Evolutionary conservation across 2,113 vertebrate species (phyloP).

Genomic region (Ictalurus furcatus): DNA sequence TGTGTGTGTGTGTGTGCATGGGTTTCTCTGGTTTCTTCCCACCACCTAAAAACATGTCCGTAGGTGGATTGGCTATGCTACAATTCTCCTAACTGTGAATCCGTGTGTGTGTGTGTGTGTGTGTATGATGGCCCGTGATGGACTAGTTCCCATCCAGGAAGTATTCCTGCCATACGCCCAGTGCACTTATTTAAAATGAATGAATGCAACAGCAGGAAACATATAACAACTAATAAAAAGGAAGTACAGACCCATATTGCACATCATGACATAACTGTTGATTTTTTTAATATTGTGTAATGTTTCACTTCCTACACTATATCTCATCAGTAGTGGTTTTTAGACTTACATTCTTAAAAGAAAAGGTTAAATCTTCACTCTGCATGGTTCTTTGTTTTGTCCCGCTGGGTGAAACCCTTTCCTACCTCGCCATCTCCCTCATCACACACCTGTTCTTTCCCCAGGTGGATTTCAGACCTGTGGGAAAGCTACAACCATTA

Average conservation of each 20-base stretch:
- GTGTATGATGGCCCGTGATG: neutral
- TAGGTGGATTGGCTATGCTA: neutral
- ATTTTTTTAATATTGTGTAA: neutral
- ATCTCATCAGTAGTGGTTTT: neutral
- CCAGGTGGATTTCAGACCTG: neutral
- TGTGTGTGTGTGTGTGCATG: neutral
- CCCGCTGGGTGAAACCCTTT: neutral
- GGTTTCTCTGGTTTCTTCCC: neutral
- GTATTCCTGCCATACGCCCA: neutral
- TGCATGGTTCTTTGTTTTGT: neutral
- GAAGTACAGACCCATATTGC: neutral
- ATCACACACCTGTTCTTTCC: neutral
- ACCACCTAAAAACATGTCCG: neutral
- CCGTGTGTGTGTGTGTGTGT: too few species aligned
- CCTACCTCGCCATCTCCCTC: neutral
- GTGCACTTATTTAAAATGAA: neutral
- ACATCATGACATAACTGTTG: neutral
- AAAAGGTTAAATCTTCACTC: neutral
- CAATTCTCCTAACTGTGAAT: neutral
- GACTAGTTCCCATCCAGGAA: neutral
- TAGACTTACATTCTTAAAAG: neutral
- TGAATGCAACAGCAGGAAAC: neutral
- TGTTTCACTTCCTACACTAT: neutral
- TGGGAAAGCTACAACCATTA: neutral
- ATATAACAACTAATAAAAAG: neutral